Conservation (phyloP, 1,140 invertebrate genomes). For the Choristoneura fumiferana region DNA sequence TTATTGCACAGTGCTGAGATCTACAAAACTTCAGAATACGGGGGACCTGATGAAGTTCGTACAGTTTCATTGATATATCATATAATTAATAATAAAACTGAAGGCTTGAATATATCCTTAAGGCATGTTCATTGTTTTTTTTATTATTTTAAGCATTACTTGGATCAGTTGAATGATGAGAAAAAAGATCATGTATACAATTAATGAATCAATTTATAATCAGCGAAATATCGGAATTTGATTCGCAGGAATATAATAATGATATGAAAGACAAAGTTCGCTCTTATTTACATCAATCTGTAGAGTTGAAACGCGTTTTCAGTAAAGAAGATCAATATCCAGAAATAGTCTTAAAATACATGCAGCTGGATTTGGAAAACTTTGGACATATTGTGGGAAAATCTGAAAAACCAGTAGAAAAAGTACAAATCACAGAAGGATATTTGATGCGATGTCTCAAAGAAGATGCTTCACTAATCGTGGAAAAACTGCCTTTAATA, state of each 20-base stretch:
- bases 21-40: slow-evolving; percentile 29
- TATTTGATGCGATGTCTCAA: slow-evolving; percentile 40
- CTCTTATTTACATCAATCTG: not conserved
- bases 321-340: slow-evolving; percentile 41
- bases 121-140: slow-evolving; percentile 11
- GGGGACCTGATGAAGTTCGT: slow-evolving; percentile 25
- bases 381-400: slow-evolving; percentile 23
- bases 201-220: slow-evolving; percentile 35
- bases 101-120: slow-evolving; percentile 25
- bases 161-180: slow-evolving; percentile 33
- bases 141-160: slow-evolving; percentile 23
- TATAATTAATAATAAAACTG: slow-evolving; percentile 38
- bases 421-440: slow-evolving; percentile 28
- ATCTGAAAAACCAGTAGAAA: slow-evolving; percentile 21
- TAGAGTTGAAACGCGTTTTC: slow-evolving; percentile 21
- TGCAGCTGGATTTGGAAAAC: slow-evolving; percentile 33
- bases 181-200: slow-evolving; percentile 36
- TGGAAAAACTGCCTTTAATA: slow-evolving; percentile 29
- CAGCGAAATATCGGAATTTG: slow-evolving; percentile 33
- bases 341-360: slow-evolving; percentile 36
- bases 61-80: slow-evolving; percentile 39
- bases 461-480: slow-evolving; percentile 35
- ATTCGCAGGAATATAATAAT: slow-evolving; percentile 27
- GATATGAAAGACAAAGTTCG: slow-evolving; percentile 25
- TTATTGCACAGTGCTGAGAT: slow-evolving; percentile 45